Base-by-base conservation (phyloP, 2,797 vertebrate species). In the Pogoniulus pusillus region DNA sequence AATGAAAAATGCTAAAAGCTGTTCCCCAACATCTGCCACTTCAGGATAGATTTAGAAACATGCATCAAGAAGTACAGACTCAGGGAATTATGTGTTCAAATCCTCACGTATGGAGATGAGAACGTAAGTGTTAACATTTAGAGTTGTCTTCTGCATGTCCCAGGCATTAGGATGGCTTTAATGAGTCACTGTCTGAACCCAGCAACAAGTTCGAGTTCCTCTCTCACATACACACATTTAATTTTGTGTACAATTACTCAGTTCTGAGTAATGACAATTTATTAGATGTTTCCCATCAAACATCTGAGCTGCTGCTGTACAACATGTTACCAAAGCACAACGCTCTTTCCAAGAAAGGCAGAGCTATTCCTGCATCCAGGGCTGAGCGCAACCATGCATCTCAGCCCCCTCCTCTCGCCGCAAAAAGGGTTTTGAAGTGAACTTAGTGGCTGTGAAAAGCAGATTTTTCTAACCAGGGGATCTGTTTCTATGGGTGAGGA, bases 21-120 rank as follows among this genome's bases (percentile, higher is more conserved):
- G 81, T 68, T 81, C 84, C 84, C 89, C 58, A 95, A 97, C 96
- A 98, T 97, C 97, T 98, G 97, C 92, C 96, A 93, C 91, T 83
- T 89, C 60, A 93, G 95, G 93, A 95, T 87, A 96, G 96, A 97
- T 96, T 97, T 96, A 96, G 82, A 95, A 95, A 95, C 96, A 97
- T 96, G 97, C 97, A 97, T 96, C 85, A 93, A 96, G 96, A 97
- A 91, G 94, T 87, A 94, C 85, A 94, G 93, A 83, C 96, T 96
- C 75, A 82, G 93, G 93, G 96, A 95, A 97, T 97, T 96, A 96
- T 64, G 93, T 68, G 93, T 93, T 91, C 89, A 96, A 96, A 96
- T 95, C 96, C 96, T 93, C 79, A 90, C 17, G 88, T 87, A 94
- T 91, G 93, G 68, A 92, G 71, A 92, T 75, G 94, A 96, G 91